Evolutionary conservation across 2,113 vertebrate species (phyloP).

Genomic region (Piliocolobus tephrosceles): DNA sequence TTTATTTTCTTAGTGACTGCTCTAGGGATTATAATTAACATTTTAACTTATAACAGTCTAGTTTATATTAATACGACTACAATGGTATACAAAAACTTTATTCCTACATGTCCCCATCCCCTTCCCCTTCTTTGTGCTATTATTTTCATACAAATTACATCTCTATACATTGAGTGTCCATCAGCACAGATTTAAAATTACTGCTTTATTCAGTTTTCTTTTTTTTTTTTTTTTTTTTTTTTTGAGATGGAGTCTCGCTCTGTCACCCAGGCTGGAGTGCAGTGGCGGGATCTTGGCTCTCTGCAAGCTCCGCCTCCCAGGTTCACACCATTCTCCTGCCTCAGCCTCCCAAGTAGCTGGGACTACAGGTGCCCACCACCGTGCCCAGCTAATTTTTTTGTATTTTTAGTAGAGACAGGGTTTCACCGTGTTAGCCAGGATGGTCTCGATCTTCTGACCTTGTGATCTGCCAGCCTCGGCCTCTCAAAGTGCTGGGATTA

Average conservation of each 20-base stretch:
- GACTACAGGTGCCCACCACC: no score
- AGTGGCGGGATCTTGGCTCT: no score
- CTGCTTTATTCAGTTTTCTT: neutral
- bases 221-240: neutral
- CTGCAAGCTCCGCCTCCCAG: no score
- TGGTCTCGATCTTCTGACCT: no score
- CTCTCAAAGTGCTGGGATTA: no score
- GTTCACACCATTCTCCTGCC: no score
- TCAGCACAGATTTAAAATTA: neutral
- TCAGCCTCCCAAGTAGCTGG: no score
- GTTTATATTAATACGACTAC: neutral
- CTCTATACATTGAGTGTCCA: neutral
- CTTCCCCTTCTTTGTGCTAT: neutral
- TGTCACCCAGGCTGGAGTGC: no score
- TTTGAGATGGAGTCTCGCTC: no score
- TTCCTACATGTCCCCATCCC: neutral
- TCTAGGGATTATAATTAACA: neutral
- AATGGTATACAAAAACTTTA: neutral
- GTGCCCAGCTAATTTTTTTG: no score
- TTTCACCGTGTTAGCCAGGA: no score
- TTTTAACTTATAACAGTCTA: neutral
- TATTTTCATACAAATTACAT: neutral
- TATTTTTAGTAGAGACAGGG: no score
- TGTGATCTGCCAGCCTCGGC: rapidly evolving
- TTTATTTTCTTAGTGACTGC: neutral